Evolutionary conservation across 2,113 vertebrate species (phyloP).

Genomic region (Vulpes ferrilata): DNA sequence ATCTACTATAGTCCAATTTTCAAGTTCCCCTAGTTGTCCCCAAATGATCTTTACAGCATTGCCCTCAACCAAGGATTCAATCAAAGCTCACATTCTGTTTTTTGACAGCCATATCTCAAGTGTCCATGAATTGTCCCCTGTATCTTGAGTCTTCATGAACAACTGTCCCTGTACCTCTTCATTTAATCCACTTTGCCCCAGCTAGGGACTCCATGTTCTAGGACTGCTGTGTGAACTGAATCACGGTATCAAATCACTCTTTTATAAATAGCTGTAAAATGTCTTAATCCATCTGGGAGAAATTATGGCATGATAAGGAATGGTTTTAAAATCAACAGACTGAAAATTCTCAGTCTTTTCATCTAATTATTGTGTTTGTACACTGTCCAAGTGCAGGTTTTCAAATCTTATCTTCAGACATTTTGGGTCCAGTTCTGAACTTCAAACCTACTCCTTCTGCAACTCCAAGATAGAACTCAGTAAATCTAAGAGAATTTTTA

Average conservation of each 20-base stretch:
- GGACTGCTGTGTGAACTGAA: background rate
- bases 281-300: background rate
- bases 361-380: background rate
- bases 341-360: background rate
- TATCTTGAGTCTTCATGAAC: background rate
- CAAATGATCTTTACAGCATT: background rate
- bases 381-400: background rate
- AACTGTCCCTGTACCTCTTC: background rate
- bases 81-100: background rate
- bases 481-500: background rate
- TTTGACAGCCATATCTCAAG: background rate
- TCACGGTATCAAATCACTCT: background rate
- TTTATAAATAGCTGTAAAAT: slow-evolving; percentile 7
- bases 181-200: background rate
- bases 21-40: background rate
- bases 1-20: background rate
- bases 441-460: background rate
- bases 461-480: background rate
- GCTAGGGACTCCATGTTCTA: background rate
- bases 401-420: background rate
- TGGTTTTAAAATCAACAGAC: background rate
- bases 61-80: background rate
- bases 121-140: background rate
- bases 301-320: background rate
- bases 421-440: background rate